A percentile compares a stretch with the other conserved stretches of the same genome.
Conservation (phyloP, 2,797 vertebrate species). For the Pristis pectinata region DNA sequence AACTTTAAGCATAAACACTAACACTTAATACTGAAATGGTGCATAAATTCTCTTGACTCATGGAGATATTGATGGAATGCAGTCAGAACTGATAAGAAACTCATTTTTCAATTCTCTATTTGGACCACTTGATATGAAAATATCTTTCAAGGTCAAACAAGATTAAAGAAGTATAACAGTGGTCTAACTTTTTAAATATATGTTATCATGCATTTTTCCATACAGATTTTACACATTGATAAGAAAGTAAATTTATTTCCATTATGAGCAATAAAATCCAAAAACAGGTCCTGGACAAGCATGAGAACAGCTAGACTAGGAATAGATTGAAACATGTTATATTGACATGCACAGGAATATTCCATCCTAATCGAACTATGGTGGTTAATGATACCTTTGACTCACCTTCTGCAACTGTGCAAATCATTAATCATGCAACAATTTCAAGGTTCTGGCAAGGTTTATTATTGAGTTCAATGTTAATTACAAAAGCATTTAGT, state of each 20-base stretch:
- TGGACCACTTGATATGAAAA: neutral
- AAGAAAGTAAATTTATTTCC: neutral
- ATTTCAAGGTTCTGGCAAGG: neutral
- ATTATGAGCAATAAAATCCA: neutral
- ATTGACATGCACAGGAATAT: neutral
- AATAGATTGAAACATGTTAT: neutral
- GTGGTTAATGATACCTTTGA: neutral
- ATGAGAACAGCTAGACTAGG: neutral
- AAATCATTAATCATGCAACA: neutral
- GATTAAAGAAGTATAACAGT: neutral
- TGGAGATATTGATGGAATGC: neutral
- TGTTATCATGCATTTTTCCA: conserved; percentile 6
- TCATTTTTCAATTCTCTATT: neutral
- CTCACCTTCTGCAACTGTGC: neutral
- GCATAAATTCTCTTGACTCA: neutral
- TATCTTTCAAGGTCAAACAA: neutral
- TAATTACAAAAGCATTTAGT: neutral
- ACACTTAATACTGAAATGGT: neutral
- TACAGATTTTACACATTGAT: neutral
- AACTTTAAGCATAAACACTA: neutral
- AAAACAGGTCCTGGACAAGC: neutral
- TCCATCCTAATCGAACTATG: neutral
- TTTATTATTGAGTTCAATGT: neutral
- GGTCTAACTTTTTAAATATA: neutral
- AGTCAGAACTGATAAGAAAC: neutral